Evolutionary conservation across 2,113 vertebrate genomes (phyloP).

Genomic region (Oceanodroma tethys): DNA sequence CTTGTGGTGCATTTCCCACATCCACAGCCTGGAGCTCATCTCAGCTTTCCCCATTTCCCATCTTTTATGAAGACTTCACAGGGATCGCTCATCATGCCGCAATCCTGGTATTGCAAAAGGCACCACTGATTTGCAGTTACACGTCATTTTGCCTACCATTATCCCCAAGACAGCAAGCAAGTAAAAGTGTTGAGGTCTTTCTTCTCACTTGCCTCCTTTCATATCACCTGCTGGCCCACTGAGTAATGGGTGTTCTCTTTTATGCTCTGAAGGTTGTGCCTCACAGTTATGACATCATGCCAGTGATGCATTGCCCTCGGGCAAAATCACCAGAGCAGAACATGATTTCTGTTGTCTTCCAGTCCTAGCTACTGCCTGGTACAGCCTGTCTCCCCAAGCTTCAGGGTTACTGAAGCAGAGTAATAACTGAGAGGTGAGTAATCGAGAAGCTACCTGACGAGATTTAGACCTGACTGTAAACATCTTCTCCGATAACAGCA

Average conservation of each 20-base stretch:
- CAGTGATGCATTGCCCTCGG: background rate
- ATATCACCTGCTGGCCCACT: background rate
- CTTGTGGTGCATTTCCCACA: background rate
- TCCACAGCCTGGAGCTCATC: background rate
- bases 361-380: background rate
- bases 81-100: background rate
- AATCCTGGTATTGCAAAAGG: background rate
- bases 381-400: background rate
- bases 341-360: background rate
- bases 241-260: background rate
- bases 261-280: background rate
- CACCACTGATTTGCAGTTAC: background rate
- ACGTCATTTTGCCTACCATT: background rate
- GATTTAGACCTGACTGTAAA: slow-evolving; percentile 15
- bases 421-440: slow-evolving; percentile 60
- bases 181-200: background rate
- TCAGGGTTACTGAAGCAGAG: slow-evolving; percentile 26
- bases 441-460: slow-evolving; percentile 45
- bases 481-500: background rate
- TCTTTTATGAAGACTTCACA: background rate
- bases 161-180: background rate
- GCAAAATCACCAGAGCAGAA: slow-evolving; percentile 25
- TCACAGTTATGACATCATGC: background rate
- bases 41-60: background rate
- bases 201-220: background rate